These are phyloP conservation scores for Ridgeia piscesae DNA, from an alignment of 1,140 invertebrate species.

Conservation along the genomic window DNA sequence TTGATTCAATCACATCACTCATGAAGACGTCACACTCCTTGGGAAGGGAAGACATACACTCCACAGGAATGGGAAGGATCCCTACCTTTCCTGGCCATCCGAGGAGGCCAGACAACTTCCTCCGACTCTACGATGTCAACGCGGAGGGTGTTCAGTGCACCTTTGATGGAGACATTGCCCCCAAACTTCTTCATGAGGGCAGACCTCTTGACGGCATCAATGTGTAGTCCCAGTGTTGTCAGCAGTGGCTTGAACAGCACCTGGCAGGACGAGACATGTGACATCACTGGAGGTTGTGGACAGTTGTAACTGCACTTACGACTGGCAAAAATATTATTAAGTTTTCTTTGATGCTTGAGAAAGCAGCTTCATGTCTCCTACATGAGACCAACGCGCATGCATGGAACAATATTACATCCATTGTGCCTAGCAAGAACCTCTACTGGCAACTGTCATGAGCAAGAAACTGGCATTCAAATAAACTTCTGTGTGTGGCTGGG, in stretches of 20 bases:
- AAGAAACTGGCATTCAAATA: too few relatives aligned
- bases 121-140: conserved; percentile 86
- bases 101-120: background rate
- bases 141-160: conserved; percentile 80
- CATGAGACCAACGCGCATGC: too few relatives aligned
- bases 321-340: too few relatives aligned
- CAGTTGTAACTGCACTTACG: too few relatives aligned
- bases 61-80: too few relatives aligned
- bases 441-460: too few relatives aligned
- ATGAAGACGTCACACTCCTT: background rate
- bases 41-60: background rate
- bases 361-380: too few relatives aligned
- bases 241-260: conserved; percentile 55
- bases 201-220: conserved; percentile 52
- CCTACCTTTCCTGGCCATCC: conserved; percentile 9
- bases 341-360: too few relatives aligned
- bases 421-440: too few relatives aligned
- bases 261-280: conserved; percentile 18
- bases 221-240: conserved; percentile 53
- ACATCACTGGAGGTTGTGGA: too few relatives aligned
- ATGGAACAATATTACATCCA: too few relatives aligned
- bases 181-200: conserved; percentile 74
- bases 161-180: conserved; percentile 85
- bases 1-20: background rate
- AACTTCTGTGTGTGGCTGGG: too few relatives aligned